Evolutionary conservation across 2,888 invertebrate genomes (phyloP), one percentile per base, ranked within the genome.

Genomic region (Cremastinae sp.): DNA sequence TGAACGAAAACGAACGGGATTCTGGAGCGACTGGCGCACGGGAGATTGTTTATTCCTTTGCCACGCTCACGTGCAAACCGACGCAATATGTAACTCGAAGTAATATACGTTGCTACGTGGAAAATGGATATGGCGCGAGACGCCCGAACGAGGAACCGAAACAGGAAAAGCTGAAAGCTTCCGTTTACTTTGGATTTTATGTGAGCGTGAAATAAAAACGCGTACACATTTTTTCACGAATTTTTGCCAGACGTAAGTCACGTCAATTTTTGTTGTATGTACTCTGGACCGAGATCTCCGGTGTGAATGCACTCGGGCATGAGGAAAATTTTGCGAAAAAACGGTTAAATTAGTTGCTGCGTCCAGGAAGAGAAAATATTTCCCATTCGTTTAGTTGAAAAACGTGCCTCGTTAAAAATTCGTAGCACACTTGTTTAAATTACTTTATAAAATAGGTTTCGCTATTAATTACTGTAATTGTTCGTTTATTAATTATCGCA

Each of bases 131-230:
- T n/a, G 39, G 16, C 43, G 4, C 22, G 45, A 14, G 18, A 64
- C 35, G 59, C 9, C 28, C 51, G 9, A 53, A 9, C 37, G 65
- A 59, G 53, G 39, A 28, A 55, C 43, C 39, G 16, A 16, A n/a
- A 47, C 41, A 18, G 20, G 10, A 9, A 8, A 12, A 62, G 70
- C 55, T 62, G 61, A 55, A 56, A 4, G 45, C 35, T 65, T 64
- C 5, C 43, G 73, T 77, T 47, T 47, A 61, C 58, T 49, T 65
- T 70, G 53, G 35, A 74, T 65, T 74, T 77, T 65, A 74, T 70
- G 69, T 65, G 55, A 74, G 74, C 74, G 53, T 59, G 74, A 51
- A 70, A 64, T 74, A 41, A 65, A 28, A 28, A 28, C 2, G 74
- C 64, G 53, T 64, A 8, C 16, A 59, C 16, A 58, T 69, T 53